A percentile compares a stretch with the other conserved stretches of the same genome.
Evolutionary conservation across 2,113 vertebrate genomes (phyloP).

Genomic region (Chlamydotis undulata): DNA sequence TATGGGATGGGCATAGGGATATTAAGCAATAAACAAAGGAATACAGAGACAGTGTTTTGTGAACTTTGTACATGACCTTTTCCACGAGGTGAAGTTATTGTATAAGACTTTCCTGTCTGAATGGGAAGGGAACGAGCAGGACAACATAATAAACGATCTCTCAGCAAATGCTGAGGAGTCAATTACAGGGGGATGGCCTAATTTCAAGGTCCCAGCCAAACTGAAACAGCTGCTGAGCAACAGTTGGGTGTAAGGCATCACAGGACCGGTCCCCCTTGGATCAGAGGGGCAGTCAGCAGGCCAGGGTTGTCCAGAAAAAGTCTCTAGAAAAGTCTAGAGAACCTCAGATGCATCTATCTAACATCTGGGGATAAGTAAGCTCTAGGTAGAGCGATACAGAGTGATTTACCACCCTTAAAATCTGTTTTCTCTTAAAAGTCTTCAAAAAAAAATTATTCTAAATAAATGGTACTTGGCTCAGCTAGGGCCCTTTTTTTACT

Average conservation of each 20-base stretch:
- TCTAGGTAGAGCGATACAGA: not conserved
- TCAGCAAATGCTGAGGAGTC: conserved; percentile 5
- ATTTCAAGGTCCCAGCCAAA: conserved; percentile 1
- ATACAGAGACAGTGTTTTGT: conserved; percentile 12
- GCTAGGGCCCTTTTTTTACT: not conserved
- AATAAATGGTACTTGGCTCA: not conserved
- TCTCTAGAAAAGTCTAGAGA: not conserved
- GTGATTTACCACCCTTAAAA: not conserved
- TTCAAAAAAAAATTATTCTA: not conserved
- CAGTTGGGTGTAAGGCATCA: not conserved
- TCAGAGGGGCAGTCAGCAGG: not conserved
- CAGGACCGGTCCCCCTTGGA: not conserved
- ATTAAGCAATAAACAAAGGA: conserved; percentile 36
- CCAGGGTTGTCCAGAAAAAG: not conserved
- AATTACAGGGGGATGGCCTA: not conserved
- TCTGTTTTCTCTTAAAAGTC: conserved; percentile 7
- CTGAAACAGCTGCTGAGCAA: conserved; percentile 1
- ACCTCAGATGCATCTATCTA: not conserved
- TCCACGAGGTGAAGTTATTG: conserved; percentile 58
- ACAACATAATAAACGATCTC: conserved; percentile 20
- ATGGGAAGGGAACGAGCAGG: not conserved
- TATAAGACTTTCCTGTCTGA: conserved; percentile 51
- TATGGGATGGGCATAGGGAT: not conserved
- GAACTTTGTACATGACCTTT: conserved; percentile 44
- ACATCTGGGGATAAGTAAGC: not conserved